These are phyloP conservation scores for Nicator chloris DNA, from an alignment of 2,113 vertebrate species.

Conservation along the genomic window DNA sequence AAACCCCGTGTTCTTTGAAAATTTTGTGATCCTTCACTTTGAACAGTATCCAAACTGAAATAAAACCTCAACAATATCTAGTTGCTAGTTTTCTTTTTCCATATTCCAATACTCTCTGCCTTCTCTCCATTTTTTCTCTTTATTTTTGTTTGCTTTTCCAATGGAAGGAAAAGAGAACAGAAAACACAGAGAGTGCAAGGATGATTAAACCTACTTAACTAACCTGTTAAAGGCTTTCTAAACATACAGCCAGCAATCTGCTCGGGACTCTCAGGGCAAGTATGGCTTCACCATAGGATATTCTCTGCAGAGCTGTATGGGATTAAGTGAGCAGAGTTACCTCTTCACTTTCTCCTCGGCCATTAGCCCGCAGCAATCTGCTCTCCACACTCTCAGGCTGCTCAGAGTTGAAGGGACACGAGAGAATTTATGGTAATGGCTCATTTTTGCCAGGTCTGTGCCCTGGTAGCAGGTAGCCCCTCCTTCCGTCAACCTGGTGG, in stretches of 20 bases:
- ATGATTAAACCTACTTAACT: not conserved
- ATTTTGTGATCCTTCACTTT: not conserved
- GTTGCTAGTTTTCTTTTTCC: not conserved
- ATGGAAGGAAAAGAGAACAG: not conserved
- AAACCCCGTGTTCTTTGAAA: not conserved
- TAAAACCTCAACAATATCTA: not conserved
- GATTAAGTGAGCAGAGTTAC: not conserved
- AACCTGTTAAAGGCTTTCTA: not conserved
- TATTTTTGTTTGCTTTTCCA: not conserved
- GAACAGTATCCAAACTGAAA: not conserved
- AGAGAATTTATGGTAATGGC: not conserved
- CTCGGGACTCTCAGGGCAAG: not conserved
- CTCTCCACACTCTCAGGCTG: not conserved
- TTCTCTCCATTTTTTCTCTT: not conserved
- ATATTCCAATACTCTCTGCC: not conserved
- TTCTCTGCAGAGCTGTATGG: not conserved
- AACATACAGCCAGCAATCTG: not conserved
- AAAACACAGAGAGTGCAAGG: not conserved
- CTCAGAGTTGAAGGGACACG: not conserved
- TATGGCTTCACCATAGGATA: not conserved
- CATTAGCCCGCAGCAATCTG: not conserved
- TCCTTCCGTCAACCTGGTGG: not conserved
- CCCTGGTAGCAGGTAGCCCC: not conserved
- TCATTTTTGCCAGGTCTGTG: not conserved
- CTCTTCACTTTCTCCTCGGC: not conserved